phyloP scores from a whole-genome alignment of 2,113 vertebrate species.

The Gnathonemus echidnorhynchus region DNA sequence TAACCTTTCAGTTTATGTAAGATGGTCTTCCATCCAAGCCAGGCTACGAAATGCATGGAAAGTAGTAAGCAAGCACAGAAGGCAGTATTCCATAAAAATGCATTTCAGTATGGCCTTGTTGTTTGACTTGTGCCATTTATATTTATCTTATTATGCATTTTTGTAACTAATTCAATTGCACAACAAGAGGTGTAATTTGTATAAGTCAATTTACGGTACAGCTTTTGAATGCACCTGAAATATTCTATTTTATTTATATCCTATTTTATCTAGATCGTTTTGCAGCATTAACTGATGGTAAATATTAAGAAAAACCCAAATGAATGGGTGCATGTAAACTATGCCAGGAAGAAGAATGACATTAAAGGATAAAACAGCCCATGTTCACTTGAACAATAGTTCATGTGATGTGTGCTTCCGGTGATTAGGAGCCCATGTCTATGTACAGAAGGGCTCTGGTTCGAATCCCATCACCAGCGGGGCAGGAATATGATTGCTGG shows the following conservation, averaged over 20 bases:
- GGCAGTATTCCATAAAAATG: neutral
- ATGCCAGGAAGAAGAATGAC: neutral
- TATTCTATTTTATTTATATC: neutral
- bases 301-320: neutral
- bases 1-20: conserved; percentile 6
- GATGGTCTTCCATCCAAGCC: neutral
- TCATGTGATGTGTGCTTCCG: neutral
- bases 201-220: neutral
- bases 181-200: neutral
- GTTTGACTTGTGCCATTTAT: neutral
- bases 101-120: neutral
- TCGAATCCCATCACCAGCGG: neutral
- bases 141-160: neutral
- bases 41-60: neutral
- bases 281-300: neutral
- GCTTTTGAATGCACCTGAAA: neutral
- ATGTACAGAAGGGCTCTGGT: neutral
- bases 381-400: neutral
- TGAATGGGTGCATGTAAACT: neutral
- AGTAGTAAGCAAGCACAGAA: neutral
- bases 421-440: neutral
- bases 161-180: neutral
- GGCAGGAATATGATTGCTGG: neutral
- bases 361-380: neutral
- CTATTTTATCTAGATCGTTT: neutral